Evolutionary conservation across 1,140 invertebrate species (phyloP), one percentile per base, ranked within the genome.

Genomic region (Drosophila ercepeae): DNA sequence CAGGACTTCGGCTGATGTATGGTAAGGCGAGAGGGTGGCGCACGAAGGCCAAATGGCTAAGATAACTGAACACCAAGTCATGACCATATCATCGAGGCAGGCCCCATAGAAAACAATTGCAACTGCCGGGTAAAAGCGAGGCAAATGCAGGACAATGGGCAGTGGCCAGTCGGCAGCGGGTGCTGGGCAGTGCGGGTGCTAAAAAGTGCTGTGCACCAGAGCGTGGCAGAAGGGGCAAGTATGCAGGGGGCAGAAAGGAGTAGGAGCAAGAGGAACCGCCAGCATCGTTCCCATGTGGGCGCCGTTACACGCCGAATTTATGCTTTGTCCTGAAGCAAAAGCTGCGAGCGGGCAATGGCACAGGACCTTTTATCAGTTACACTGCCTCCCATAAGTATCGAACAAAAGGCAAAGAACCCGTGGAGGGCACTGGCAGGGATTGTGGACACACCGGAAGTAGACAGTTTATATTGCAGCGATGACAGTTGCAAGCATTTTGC

Each of bases 31-130:
- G 8, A 9, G n/a, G 23, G 18, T 9, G 45, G 9, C 29, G 13
- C 21, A 19, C 32, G 36, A 23, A 8, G 46, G 51, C 29, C 57
- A 63, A 57, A 42, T 16, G 23, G 54, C 55, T 68, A 42, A 77
- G 81, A 84, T 84, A 84, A 54, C 76, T 57, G 51, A 36, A 27
- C 45, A 49, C 49, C 59, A 74, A 69, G 76, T 84, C 79, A 75
- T 65, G 76, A 65, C 50, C 76, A 52, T 86, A 77, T 70, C 82
- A 77, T 81, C 73, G 76, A 76, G 75, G 71, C 50, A 54, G 51
- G 41, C 49, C 16, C 36, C 53, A 79, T 75, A 68, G 82, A 81
- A 81, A 86, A 84, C 79, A 84, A 84, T 86, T 86, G 81, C 67
- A 68, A 73, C 73, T 53, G 46, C 60, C 27, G 52, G 42, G 46